Evolutionary conservation across 2,888 invertebrate species (phyloP).

Genomic region (Ichneumoninae sp.): DNA sequence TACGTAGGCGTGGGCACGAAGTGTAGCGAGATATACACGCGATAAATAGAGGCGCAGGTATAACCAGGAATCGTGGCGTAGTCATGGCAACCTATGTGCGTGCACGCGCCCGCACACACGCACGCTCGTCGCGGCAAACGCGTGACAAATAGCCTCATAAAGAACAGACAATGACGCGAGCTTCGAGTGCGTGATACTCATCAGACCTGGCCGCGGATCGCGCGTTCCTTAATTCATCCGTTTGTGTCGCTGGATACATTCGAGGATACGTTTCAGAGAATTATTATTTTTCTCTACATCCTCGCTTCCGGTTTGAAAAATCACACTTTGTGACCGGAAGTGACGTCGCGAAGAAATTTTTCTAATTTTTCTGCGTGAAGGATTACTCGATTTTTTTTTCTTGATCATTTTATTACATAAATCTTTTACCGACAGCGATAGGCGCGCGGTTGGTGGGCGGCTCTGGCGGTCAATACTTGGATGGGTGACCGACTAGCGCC

Average conservation of each 20-base stretch:
- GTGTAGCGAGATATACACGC: slow-evolving; percentile 1
- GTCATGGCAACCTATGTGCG: slow-evolving; percentile 73
- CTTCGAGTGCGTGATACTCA: slow-evolving; percentile 54
- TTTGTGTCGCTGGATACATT: neutral
- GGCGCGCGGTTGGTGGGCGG: too few species aligned
- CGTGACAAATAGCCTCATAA: slow-evolving; percentile 78
- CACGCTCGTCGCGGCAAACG: slow-evolving; percentile 71
- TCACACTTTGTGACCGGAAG: neutral
- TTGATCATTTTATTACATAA: too few species aligned
- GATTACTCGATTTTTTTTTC: too few species aligned
- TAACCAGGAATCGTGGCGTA: slow-evolving; percentile 59
- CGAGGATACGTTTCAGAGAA: neutral
- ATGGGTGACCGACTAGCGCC: too few species aligned
- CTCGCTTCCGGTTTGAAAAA: neutral
- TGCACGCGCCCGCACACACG: neutral
- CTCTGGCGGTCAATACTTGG: too few species aligned
- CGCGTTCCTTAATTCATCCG: neutral
- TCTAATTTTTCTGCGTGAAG: too few species aligned
- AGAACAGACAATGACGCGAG: slow-evolving; percentile 80
- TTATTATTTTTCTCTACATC: neutral
- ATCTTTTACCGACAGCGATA: too few species aligned
- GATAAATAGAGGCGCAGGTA: slow-evolving; percentile 25
- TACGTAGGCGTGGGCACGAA: slow-evolving; percentile 6
- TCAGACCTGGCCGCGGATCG: neutral
- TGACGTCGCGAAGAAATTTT: neutral